Conservation (phyloP, 1,140 invertebrate species). For the Dendroctonus ponderosae region DNA sequence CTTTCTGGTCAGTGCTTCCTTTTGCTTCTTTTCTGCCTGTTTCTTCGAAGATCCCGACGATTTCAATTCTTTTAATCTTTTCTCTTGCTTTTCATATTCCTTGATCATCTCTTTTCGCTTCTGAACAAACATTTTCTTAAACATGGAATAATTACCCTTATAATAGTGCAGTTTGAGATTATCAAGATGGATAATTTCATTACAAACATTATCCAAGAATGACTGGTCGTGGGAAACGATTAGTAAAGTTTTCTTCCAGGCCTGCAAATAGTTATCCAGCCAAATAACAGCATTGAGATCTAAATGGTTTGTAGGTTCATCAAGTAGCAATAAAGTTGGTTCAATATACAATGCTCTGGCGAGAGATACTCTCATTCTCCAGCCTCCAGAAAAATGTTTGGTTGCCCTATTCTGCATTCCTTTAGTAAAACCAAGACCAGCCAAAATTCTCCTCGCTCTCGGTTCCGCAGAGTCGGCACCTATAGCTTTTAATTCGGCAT, state of each 20-base stretch:
- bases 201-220: constrained; percentile 98
- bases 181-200: constrained; percentile 97
- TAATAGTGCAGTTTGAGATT: constrained; percentile 95
- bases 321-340: constrained; percentile 91
- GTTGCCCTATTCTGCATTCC: constrained; percentile 94
- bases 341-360: constrained; percentile 88
- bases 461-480: constrained; percentile 97
- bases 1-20: constrained; percentile 89
- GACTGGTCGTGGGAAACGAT: constrained; percentile 99
- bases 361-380: constrained; percentile 97
- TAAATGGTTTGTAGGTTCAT: constrained; percentile 94
- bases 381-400: constrained; percentile 96
- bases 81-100: constrained; percentile 98
- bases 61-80: constrained; percentile 90
- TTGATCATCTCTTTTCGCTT: constrained; percentile 95
- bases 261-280: constrained; percentile 97
- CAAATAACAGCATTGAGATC: constrained; percentile 99
- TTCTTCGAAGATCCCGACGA: constrained; percentile 93
- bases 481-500: constrained; percentile 93
- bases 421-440: constrained; percentile 93
- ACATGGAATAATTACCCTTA: constrained; percentile 97
- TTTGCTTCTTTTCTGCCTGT: constrained; percentile 85
- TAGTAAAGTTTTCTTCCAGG: constrained; percentile 96
- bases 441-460: constrained; percentile 88
- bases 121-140: constrained; percentile 98